phyloP scores from a whole-genome alignment of 2,797 vertebrate genomes.

The Triplophysa bombifrons region DNA sequence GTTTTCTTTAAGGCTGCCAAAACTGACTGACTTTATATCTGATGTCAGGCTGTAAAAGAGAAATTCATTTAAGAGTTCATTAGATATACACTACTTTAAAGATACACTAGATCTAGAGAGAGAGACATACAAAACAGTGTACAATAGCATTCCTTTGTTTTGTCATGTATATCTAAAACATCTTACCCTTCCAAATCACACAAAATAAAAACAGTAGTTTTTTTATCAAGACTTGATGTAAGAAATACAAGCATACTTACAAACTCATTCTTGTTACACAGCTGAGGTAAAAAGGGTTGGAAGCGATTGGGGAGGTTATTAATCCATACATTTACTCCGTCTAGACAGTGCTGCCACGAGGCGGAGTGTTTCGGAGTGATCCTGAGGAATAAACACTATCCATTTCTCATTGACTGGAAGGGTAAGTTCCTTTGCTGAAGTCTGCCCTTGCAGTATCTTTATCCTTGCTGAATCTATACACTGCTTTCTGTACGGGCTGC shows the following conservation, averaged over 20 bases:
- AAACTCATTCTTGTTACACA: neutral
- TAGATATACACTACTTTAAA: neutral
- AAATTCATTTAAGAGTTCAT: neutral
- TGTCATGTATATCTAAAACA: neutral
- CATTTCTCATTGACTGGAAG: constrained; percentile 23
- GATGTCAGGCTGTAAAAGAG: neutral
- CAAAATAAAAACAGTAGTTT: neutral
- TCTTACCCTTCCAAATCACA: neutral
- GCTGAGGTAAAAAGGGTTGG: constrained; percentile 18
- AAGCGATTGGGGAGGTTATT: constrained; percentile 3
- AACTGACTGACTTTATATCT: constrained; percentile 20
- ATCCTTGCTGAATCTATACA: constrained; percentile 9
- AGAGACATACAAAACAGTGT: neutral
- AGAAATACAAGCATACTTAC: neutral
- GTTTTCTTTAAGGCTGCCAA: neutral
- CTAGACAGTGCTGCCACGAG: constrained; percentile 36
- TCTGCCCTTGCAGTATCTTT: neutral
- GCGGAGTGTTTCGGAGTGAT: constrained; percentile 29
- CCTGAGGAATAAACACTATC: constrained; percentile 32
- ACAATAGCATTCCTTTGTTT: too few species aligned
- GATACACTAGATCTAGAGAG: neutral
- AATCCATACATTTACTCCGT: constrained; percentile 35
- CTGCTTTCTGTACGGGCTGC: neutral
- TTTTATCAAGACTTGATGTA: neutral
- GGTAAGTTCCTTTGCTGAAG: constrained; percentile 11